phyloP scores from a whole-genome alignment of 2,113 vertebrate genomes.

The Caranx ignobilis region DNA sequence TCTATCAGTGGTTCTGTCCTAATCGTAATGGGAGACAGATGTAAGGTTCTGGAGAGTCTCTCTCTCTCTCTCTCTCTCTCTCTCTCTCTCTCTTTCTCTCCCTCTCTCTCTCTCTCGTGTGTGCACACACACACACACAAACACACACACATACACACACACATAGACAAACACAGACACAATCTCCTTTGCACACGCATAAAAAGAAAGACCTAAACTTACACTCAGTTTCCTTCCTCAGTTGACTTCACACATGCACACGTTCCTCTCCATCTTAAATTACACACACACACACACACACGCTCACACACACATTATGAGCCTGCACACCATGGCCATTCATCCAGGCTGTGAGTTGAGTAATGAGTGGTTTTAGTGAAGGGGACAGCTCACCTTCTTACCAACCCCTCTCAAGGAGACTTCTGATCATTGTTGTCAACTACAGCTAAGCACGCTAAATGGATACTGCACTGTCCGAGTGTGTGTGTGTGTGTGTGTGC shows the following conservation, averaged over 20 bases:
- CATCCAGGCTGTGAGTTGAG: slow-evolving; percentile 74
- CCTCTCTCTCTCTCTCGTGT: not conserved
- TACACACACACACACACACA: slow-evolving; percentile 35
- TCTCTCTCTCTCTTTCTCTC: too few species aligned
- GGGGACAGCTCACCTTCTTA: slow-evolving; percentile 83
- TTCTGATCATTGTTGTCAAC: slow-evolving; percentile 83
- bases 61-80: not conserved
- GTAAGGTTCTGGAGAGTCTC: slow-evolving; percentile 53
- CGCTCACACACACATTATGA: slow-evolving; percentile 24
- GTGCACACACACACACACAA: slow-evolving; percentile 9
- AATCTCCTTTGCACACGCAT: not conserved
- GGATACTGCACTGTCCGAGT: slow-evolving; percentile 58
- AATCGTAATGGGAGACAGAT: slow-evolving; percentile 72
- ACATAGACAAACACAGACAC: slow-evolving; percentile 15
- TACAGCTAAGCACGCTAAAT: slow-evolving; percentile 76
- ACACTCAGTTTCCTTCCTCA: slow-evolving; percentile 13
- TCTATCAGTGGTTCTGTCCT: slow-evolving; percentile 61
- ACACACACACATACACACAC: slow-evolving; percentile 10
- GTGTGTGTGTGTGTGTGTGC: slow-evolving; percentile 34
- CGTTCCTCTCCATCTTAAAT: slow-evolving; percentile 30
- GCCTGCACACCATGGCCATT: slow-evolving; percentile 61
- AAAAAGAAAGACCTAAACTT: slow-evolving; percentile 18
- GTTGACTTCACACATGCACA: slow-evolving; percentile 34
- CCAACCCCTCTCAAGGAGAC: slow-evolving; percentile 80
- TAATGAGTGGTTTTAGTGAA: slow-evolving; percentile 82